Base-by-base conservation (phyloP, 2,113 vertebrate species). In the Zeus faber region DNA sequence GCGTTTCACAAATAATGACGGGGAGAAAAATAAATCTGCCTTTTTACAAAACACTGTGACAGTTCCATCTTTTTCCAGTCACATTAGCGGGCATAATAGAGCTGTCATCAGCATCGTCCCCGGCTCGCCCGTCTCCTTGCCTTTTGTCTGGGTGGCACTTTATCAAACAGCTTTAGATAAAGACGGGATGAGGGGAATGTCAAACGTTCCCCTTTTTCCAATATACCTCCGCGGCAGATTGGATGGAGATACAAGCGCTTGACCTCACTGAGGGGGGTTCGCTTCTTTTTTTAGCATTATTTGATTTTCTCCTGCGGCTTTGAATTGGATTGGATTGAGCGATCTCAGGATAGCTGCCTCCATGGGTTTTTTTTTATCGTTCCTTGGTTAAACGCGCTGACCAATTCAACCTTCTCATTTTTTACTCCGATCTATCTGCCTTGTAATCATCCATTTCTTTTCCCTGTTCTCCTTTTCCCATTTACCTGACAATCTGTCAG, bases 401-500 rank as follows among this genome's bases (percentile, higher is more conserved):
- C n/a, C n/a, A n/a, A n/a, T n/a, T n/a, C n/a, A n/a, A n/a, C n/a
- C n/a, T n/a, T n/a, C n/a, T n/a, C n/a, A n/a, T n/a, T n/a, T n/a
- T n/a, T n/a, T n/a, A n/a, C n/a, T n/a, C n/a, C n/a, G n/a, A n/a
- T n/a, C n/a, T n/a, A n/a, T n/a, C n/a, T n/a, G n/a, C n/a, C n/a
- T n/a, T n/a, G n/a, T n/a, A n/a, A n/a, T n/a, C n/a, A n/a, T n/a
- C n/a, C n/a, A n/a, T n/a, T n/a, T n/a, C n/a, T n/a, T n/a, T n/a
- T n/a, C 31, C 35, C 50, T 46, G 54, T 50, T 27, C 20, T 22
- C 18, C 10, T 21, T 21, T 14, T 18, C 9, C 33, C 13, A 3
- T 48, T 29, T 20, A 44, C 52, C 39, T 54, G 52, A 29, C 52
- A 54, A 41, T 16, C 22, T 29, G 39, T 44, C 39, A 14, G 52